phyloP scores from a whole-genome alignment of 1,140 invertebrate genomes.

The Orussus abietinus region DNA sequence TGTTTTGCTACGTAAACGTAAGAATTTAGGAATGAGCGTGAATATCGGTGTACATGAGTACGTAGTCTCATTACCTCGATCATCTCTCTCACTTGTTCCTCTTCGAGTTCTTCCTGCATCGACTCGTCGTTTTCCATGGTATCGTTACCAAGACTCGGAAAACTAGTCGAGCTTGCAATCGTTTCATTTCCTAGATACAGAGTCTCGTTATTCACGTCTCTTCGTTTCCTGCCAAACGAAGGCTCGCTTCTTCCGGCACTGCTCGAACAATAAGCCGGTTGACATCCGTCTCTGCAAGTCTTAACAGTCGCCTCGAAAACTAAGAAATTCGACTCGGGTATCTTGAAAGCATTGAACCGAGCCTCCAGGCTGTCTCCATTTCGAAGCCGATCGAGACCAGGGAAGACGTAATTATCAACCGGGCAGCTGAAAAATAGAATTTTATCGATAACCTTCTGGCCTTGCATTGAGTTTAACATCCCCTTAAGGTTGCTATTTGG shows the following conservation, averaged over 20 bases:
- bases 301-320: conserved; percentile 90
- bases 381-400: conserved; percentile 79
- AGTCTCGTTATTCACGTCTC: conserved; percentile 59
- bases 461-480: too few species aligned
- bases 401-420: conserved; percentile 88
- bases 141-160: background rate
- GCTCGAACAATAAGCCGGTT: conserved; percentile 79
- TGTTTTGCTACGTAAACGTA: too few species aligned
- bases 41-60: too few species aligned
- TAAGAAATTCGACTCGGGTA: conserved; percentile 89
- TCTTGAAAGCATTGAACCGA: conserved; percentile 91
- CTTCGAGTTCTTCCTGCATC: conserved; percentile 27
- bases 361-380: conserved; percentile 85
- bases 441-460: too few species aligned
- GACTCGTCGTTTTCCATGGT: conserved; percentile 35
- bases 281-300: conserved; percentile 84
- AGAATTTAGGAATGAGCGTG: too few species aligned
- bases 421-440: conserved; percentile 65
- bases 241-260: conserved; percentile 72
- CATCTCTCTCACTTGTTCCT: conserved; percentile 79
- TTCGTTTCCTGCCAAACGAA: conserved; percentile 70
- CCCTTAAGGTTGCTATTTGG: too few species aligned
- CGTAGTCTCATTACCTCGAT: conserved; percentile 81
- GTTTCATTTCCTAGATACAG: too few species aligned
- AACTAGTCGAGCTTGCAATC: too few species aligned